A percentile compares a stretch with the other conserved stretches of the same genome.
Evolutionary conservation across 2,888 invertebrate genomes (phyloP).

Genomic region (Eueremaeus valkanovi): DNA sequence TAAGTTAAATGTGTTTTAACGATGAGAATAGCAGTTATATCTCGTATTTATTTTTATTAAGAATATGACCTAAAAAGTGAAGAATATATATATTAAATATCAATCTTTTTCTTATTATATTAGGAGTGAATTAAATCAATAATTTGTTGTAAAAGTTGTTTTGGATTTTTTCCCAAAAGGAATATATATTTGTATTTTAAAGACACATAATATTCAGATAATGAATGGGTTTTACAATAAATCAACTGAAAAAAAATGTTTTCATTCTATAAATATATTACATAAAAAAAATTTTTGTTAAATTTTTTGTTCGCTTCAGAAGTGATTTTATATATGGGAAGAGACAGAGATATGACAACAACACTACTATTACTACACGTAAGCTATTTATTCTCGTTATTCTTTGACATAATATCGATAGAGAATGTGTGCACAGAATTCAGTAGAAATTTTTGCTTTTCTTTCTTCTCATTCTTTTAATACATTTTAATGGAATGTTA

Average conservation of each 20-base stretch:
- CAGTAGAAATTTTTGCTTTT: not conserved
- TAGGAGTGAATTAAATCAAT: not conserved
- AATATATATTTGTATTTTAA: not conserved
- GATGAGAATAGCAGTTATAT: not conserved
- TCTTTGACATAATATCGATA: not conserved
- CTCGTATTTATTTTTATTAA: not conserved
- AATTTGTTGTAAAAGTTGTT: not conserved
- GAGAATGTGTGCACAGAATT: not conserved
- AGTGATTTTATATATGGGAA: not conserved
- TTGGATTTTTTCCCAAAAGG: not conserved
- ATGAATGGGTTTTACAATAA: slow-evolving; percentile 8
- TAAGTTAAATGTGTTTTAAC: not conserved
- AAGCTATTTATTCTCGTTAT: slow-evolving; percentile 18
- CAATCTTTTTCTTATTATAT: no score
- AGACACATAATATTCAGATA: not conserved
- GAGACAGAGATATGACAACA: not conserved
- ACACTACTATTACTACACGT: not conserved
- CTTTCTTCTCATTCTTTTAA: not conserved
- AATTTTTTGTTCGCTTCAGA: not conserved
- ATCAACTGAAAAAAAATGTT: not conserved
- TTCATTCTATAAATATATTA: not conserved
- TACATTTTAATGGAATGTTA: slow-evolving; percentile 18
- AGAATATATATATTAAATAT: not conserved
- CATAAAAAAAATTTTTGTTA: not conserved
- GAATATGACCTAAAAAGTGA: slow-evolving; percentile 10